phyloP scores from a whole-genome alignment of 37 sponge, comb jelly and placozoan species.

The Beroe forskalii region DNA sequence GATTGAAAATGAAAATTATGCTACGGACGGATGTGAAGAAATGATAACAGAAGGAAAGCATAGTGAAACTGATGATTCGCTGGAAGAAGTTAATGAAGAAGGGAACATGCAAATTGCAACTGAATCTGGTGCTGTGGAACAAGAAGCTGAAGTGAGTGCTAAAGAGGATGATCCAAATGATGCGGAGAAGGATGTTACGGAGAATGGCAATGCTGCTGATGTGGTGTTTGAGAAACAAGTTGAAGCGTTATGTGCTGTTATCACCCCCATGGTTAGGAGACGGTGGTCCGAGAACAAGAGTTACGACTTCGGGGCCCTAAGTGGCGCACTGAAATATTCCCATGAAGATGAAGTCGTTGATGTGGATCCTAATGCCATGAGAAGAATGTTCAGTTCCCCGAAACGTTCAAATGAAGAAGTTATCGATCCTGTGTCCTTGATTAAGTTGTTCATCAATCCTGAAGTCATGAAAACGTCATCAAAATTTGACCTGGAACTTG shows the following conservation, averaged over 20 bases:
- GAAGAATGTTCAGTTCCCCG: background rate
- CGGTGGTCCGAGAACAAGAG: slow-evolving; percentile 44
- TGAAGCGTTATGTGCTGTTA: slow-evolving; percentile 25
- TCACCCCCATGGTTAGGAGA: slow-evolving; percentile 20
- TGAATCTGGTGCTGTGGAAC: background rate
- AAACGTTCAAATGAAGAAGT: background rate
- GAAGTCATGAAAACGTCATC: background rate
- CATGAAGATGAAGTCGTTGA: background rate
- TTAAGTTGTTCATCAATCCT: slow-evolving; percentile 44
- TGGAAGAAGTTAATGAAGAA: background rate
- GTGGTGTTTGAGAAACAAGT: background rate
- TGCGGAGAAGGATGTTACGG: background rate
- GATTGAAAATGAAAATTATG: background rate
- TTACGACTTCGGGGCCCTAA: slow-evolving; percentile 19
- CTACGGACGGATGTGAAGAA: background rate
- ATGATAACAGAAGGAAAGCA: background rate
- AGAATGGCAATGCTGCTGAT: slow-evolving; percentile 8
- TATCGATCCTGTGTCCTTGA: slow-evolving; percentile 33
- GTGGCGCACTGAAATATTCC: background rate
- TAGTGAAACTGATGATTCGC: background rate
- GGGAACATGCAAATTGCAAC: background rate
- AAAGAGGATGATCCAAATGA: background rate
- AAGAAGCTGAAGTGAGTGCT: background rate
- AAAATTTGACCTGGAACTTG: background rate
- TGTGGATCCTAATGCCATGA: background rate